Evolutionary conservation across 2,888 invertebrate genomes (phyloP), one percentile per base, ranked within the genome.

Genomic region (Theretra japonica): DNA sequence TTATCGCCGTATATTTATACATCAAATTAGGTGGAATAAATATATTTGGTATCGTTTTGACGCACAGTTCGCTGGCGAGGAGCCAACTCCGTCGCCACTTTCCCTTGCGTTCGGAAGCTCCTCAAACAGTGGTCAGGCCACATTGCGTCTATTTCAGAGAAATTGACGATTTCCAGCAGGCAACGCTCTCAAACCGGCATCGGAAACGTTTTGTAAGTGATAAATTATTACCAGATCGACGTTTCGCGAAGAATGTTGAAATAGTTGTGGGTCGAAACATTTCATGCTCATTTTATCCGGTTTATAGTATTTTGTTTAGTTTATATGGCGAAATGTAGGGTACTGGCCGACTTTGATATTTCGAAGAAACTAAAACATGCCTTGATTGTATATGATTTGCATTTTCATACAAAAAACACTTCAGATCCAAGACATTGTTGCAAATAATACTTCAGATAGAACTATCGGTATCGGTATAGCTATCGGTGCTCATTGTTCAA

Each of bases 61-160:
- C 86, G 84, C 83, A 83, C 81, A 76, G 79, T 77, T 75, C 73
- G 73, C 83, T 93, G 92, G 94, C 92, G 21, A 19, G n/a, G 73
- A 25, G 89, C 94, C 94, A 93, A 88, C 76, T 81, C 74, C 79
- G 73, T 78, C 77, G 79, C 80, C 86, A 90, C 90, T 90, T 92
- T 91, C 91, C 83, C 88, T 83, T 79, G 80, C 84, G 79, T 82
- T 84, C 82, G 83, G 85, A 83, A 86, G 85, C 83, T 83, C 80
- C 85, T 86, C 86, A 84, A 84, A 83, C 83, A 85, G 83, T 81
- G 85, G 84, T 84, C 83, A 85, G 85, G 84, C 87, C 89, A 88
- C 90, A 92, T 90, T 91, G 89, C 89, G 86, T 86, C 88, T 80
- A 86, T 88, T 92, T 91, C 90, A 88, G 86, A 90, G 91, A 91